These are phyloP conservation scores for Sebastolobus altivelis DNA, from an alignment of 2,797 vertebrate species.

Conservation along the genomic window DNA sequence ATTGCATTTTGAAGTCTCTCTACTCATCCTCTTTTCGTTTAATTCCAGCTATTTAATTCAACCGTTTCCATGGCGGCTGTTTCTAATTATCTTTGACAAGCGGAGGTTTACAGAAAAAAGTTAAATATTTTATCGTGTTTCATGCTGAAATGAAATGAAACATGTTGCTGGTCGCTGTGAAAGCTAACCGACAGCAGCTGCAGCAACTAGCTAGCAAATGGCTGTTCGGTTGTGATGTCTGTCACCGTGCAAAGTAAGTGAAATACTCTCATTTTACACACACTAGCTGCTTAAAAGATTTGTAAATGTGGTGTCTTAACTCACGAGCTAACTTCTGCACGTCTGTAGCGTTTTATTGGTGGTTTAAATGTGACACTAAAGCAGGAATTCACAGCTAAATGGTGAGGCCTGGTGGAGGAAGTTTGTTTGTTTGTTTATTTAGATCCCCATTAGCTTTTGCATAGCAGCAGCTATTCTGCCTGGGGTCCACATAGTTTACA, in stretches of 20 bases:
- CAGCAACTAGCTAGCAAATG: slow-evolving; percentile 52
- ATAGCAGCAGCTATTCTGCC: too few relatives aligned
- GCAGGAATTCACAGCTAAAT: background rate
- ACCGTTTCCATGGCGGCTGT: background rate
- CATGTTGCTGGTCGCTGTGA: slow-evolving; percentile 48
- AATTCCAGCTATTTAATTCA: background rate
- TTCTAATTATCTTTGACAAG: background rate
- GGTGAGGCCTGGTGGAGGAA: background rate
- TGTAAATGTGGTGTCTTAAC: accelerated
- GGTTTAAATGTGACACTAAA: background rate
- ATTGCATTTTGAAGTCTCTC: slow-evolving; percentile 40
- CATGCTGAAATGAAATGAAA: slow-evolving; percentile 33
- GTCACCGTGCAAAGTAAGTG: slow-evolving; percentile 64
- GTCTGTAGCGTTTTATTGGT: accelerated
- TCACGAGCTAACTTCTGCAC: accelerated
- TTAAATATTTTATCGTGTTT: background rate
- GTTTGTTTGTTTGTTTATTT: too few relatives aligned
- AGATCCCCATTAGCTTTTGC: too few relatives aligned
- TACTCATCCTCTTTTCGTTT: background rate
- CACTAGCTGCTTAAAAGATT: background rate
- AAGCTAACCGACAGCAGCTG: slow-evolving; percentile 46
- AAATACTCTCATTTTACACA: background rate
- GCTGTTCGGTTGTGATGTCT: slow-evolving; percentile 50
- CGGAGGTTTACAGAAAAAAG: background rate
- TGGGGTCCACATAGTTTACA: too few relatives aligned